Evolutionary conservation across 2,797 vertebrate genomes (phyloP).

Genomic region (Falco rusticolus): DNA sequence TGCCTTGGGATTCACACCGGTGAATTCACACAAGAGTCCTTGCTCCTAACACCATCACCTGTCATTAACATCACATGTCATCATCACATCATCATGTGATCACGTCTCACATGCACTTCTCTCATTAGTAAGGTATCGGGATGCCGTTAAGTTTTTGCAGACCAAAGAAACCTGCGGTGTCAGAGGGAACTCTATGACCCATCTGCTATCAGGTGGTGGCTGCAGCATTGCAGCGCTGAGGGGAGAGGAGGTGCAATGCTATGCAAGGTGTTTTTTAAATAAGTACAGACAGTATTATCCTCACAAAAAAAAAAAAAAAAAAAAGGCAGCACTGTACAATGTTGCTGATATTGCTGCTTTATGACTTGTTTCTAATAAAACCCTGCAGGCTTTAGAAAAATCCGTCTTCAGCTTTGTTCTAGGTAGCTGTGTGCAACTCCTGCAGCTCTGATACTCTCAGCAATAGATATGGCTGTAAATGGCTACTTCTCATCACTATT

Average conservation of each 20-base stretch:
- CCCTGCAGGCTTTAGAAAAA: neutral
- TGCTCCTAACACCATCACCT: neutral
- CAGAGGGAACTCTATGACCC: neutral
- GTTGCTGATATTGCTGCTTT: neutral
- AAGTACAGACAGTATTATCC: neutral
- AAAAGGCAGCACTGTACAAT: neutral
- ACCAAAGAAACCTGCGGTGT: neutral
- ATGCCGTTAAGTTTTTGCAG: neutral
- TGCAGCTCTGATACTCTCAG: neutral
- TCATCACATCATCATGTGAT: too few relatives aligned
- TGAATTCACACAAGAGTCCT: neutral
- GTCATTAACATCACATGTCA: too few relatives aligned
- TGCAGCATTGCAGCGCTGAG: fast-evolving
- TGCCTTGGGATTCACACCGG: neutral
- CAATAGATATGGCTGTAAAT: neutral
- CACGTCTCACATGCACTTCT: neutral
- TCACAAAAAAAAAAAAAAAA: neutral
- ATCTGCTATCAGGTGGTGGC: neutral
- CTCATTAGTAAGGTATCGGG: neutral
- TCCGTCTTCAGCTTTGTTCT: neutral
- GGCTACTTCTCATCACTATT: neutral
- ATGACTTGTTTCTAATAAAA: neutral
- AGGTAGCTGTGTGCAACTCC: neutral
- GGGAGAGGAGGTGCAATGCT: too few relatives aligned
- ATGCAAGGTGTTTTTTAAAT: neutral